Evolutionary conservation across 2,797 vertebrate genomes (phyloP).

Genomic region (Gymnothorax javanicus): DNA sequence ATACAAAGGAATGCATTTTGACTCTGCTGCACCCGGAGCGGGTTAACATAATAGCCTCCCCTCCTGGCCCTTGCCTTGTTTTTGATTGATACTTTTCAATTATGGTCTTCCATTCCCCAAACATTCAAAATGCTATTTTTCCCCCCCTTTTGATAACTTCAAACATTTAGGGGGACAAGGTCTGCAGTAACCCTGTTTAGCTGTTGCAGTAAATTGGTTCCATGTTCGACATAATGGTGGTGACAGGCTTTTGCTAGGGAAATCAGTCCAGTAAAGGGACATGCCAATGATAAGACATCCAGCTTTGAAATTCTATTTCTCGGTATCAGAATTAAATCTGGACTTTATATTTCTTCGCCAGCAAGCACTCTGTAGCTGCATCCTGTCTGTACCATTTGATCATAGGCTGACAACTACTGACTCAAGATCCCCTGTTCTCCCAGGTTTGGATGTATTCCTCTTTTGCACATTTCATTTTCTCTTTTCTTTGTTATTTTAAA

Average conservation of each 20-base stretch:
- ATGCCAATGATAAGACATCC: constrained; percentile 96
- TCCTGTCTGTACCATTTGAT: constrained; percentile 85
- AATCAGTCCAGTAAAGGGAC: constrained; percentile 99
- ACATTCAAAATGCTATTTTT: constrained; percentile 97
- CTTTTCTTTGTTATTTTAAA: constrained; percentile 68
- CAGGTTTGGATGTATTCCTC: constrained; percentile 60
- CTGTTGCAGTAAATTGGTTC: constrained; percentile 98
- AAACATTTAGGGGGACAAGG: constrained; percentile 94
- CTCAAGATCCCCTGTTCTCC: constrained; percentile 73
- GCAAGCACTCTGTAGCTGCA: constrained; percentile 78
- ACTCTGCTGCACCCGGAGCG: constrained; percentile 64
- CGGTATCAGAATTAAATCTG: constrained; percentile 99
- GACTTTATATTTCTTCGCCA: constrained; percentile 98
- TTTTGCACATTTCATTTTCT: constrained; percentile 40
- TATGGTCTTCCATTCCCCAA: constrained; percentile 91
- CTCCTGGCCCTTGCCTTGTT: constrained; percentile 80
- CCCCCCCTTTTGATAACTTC: constrained; percentile 89
- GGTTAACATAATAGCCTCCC: constrained; percentile 78
- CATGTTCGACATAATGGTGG: constrained; percentile 98
- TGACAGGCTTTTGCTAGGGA: constrained; percentile 99
- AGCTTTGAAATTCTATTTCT: constrained; percentile 99
- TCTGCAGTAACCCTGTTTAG: constrained; percentile 93
- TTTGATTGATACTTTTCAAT: constrained; percentile 99
- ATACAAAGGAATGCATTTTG: constrained; percentile 76
- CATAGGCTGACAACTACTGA: constrained; percentile 92